Percentiles rank a stretch among this genome's conserved stretches.
phyloP scores from a whole-genome alignment of 2,888 invertebrate genomes.

The Euzophera pinguis region DNA sequence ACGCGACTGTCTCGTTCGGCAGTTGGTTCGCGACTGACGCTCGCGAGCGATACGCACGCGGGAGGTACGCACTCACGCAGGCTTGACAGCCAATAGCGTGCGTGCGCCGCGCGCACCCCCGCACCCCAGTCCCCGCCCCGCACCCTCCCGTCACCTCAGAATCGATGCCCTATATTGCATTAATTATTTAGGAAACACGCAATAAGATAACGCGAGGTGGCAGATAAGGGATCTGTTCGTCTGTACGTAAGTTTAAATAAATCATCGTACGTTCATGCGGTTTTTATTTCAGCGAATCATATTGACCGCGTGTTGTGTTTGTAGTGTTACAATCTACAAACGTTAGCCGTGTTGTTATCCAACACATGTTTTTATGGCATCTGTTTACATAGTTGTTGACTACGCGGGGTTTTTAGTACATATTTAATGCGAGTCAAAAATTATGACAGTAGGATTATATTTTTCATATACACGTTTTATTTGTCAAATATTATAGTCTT shows the following conservation, averaged over 20 bases:
- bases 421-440: too few species aligned
- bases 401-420: too few species aligned
- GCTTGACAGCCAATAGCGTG: slow-evolving; percentile 73
- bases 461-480: too few species aligned
- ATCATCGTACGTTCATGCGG: slow-evolving; percentile 44
- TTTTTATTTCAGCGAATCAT: slow-evolving; percentile 6
- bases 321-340: slow-evolving; percentile 12
- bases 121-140: slow-evolving; percentile 58
- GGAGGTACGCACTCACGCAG: slow-evolving; percentile 78
- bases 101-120: slow-evolving; percentile 78
- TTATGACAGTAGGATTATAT: too few species aligned
- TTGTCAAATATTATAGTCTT: too few species aligned
- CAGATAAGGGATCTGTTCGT: slow-evolving; percentile 66
- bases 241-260: slow-evolving; percentile 64
- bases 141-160: slow-evolving; percentile 74
- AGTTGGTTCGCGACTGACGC: slow-evolving; percentile 62
- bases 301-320: not conserved
- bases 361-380: not conserved
- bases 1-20: slow-evolving; percentile 53
- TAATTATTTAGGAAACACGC: slow-evolving; percentile 81
- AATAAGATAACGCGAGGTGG: slow-evolving; percentile 79
- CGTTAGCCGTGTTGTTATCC: slow-evolving; percentile 1
- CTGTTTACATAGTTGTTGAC: not conserved
- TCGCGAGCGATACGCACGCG: slow-evolving; percentile 70
- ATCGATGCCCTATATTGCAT: slow-evolving; percentile 81